Conservation (phyloP, 2,888 invertebrate species). For the Drosophila pseudotalamancana region DNA sequence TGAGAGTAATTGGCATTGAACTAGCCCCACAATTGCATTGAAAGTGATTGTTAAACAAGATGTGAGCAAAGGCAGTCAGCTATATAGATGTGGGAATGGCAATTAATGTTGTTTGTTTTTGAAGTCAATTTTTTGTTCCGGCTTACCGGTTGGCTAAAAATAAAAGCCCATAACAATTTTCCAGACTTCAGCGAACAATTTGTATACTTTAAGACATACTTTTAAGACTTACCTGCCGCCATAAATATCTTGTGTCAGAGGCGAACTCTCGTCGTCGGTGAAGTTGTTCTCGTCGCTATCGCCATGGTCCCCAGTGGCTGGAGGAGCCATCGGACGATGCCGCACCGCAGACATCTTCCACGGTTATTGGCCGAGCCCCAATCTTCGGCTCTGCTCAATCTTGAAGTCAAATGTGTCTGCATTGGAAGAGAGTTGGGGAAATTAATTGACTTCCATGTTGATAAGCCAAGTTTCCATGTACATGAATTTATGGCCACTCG, state of each 20-base stretch:
- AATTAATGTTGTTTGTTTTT: slow-evolving; percentile 41
- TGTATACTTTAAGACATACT: slow-evolving; percentile 45
- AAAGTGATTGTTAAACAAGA: slow-evolving; percentile 57
- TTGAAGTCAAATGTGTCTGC: slow-evolving; percentile 34
- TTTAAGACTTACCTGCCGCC: slow-evolving; percentile 91
- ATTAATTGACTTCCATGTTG: slow-evolving; percentile 38
- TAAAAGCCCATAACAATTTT: not conserved
- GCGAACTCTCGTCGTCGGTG: slow-evolving; percentile 94
- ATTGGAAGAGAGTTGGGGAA: slow-evolving; percentile 34
- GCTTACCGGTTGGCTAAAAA: slow-evolving; percentile 23
- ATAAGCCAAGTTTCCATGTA: slow-evolving; percentile 59
- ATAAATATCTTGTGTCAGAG: slow-evolving; percentile 94
- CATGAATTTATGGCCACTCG: slow-evolving; percentile 34
- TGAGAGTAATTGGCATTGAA: slow-evolving; percentile 37
- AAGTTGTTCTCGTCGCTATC: slow-evolving; percentile 91
- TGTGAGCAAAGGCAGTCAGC: slow-evolving; percentile 27
- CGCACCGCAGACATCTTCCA: slow-evolving; percentile 87
- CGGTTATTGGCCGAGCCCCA: slow-evolving; percentile 60
- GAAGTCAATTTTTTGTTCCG: slow-evolving; percentile 52
- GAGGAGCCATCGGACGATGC: slow-evolving; percentile 86
- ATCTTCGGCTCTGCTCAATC: slow-evolving; percentile 17
- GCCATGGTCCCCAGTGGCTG: slow-evolving; percentile 83
- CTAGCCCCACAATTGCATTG: slow-evolving; percentile 39
- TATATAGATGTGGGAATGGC: slow-evolving; percentile 42
- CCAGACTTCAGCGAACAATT: slow-evolving; percentile 32